Percentiles rank a stretch among this genome's conserved stretches.
These are phyloP conservation scores for Troides aeacus DNA, from an alignment of 2,888 invertebrate genomes.

Conservation along the genomic window DNA sequence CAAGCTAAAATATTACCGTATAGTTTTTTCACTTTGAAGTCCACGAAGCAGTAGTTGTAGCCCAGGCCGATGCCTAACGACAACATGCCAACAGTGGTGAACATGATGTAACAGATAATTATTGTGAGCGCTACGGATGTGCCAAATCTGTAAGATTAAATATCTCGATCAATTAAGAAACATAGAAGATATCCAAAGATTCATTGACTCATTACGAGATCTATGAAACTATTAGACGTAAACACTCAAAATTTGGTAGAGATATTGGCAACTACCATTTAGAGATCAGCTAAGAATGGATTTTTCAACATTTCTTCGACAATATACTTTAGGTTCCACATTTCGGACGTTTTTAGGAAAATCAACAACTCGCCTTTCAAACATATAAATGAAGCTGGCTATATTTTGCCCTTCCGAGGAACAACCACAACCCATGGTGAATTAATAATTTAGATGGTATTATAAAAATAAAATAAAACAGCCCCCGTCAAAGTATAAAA, in stretches of 20 bases:
- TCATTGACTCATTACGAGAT: too few species aligned
- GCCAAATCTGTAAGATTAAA: constrained; percentile 27
- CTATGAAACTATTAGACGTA: too few species aligned
- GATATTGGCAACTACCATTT: too few species aligned
- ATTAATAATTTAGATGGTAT: neutral
- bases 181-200: too few species aligned
- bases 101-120: constrained; percentile 28
- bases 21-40: constrained; percentile 39
- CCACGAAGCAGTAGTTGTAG: constrained; percentile 51
- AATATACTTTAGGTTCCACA: too few species aligned
- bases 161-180: neutral
- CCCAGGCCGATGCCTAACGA: constrained; percentile 45
- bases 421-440: constrained; percentile 23
- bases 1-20: constrained; percentile 33
- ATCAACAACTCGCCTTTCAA: constrained; percentile 14
- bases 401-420: constrained; percentile 12
- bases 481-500: neutral
- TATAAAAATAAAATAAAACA: neutral
- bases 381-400: constrained; percentile 23
- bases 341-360: neutral
- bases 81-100: constrained; percentile 33
- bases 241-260: too few species aligned
- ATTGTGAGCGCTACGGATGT: constrained; percentile 28
- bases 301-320: neutral
- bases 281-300: too few species aligned